Evolutionary conservation across 2,797 vertebrate species (phyloP).

Genomic region (Pangasius macronema): DNA sequence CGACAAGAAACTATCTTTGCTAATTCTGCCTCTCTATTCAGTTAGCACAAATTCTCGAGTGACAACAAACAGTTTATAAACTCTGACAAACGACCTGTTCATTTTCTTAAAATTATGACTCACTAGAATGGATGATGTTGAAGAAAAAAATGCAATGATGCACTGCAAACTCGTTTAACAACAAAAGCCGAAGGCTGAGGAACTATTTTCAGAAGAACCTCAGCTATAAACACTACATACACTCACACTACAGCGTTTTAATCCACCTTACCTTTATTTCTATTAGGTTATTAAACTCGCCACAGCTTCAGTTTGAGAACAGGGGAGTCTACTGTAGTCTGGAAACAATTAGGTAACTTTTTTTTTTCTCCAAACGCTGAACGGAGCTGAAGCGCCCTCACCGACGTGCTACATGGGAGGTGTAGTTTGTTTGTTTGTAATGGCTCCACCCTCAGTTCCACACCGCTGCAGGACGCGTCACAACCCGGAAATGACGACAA

Average conservation of each 20-base stretch:
- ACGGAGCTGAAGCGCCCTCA: neutral
- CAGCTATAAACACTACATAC: neutral
- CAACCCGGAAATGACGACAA: neutral
- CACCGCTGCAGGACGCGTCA: neutral
- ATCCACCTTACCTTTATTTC: neutral
- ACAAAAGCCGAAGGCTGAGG: neutral
- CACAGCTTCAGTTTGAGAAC: neutral
- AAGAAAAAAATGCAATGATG: neutral
- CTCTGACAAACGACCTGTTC: neutral
- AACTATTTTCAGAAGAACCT: neutral
- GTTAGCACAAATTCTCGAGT: neutral
- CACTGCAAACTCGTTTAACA: neutral
- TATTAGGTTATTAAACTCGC: neutral
- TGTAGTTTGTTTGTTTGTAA: constrained; percentile 28
- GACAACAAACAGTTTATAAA: neutral
- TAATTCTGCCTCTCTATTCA: neutral
- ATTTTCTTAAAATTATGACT: neutral
- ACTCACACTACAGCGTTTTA: neutral
- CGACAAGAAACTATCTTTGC: neutral
- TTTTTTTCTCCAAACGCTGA: neutral
- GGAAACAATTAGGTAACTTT: constrained; percentile 35
- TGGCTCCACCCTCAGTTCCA: neutral
- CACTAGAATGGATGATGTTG: no score
- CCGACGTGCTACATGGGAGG: neutral
- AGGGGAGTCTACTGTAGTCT: neutral